These are phyloP conservation scores for Drosophila emarginata DNA, from an alignment of 2,888 invertebrate species.

Conservation along the genomic window DNA sequence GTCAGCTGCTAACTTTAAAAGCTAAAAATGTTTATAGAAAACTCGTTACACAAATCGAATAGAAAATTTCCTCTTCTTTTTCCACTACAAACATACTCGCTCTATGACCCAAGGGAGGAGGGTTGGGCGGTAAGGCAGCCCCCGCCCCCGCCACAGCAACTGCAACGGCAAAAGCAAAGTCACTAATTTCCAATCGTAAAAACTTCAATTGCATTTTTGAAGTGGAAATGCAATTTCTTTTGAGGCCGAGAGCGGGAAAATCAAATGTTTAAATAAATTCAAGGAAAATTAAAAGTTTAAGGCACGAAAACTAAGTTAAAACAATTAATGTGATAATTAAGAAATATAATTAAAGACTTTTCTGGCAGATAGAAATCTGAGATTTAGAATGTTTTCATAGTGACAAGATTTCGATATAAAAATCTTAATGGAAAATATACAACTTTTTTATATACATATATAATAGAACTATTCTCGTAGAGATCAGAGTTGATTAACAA, in stretches of 20 bases:
- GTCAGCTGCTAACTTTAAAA: constrained; percentile 68
- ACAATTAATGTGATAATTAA: neutral
- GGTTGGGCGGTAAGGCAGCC: neutral
- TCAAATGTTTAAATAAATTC: too few species aligned
- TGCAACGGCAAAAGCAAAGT: constrained; percentile 14
- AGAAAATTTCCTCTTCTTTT: constrained; percentile 53
- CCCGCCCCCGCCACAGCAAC: neutral
- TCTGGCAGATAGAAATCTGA: too few species aligned
- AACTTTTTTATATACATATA: too few species aligned
- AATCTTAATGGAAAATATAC: too few species aligned
- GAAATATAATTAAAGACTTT: too few species aligned
- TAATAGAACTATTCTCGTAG: too few species aligned
- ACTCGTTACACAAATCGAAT: constrained; percentile 77
- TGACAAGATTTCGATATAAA: too few species aligned
- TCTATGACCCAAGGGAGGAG: constrained; percentile 10
- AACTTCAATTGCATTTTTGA: constrained; percentile 43
- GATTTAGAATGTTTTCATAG: too few species aligned
- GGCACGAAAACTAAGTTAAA: neutral
- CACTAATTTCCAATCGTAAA: constrained; percentile 51
- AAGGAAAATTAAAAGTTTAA: constrained; percentile 4
- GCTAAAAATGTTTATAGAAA: constrained; percentile 75
- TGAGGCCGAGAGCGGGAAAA: neutral
- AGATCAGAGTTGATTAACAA: too few species aligned
- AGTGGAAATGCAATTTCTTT: constrained; percentile 9
- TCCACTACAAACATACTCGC: constrained; percentile 1